These are phyloP conservation scores for Rynchops niger DNA, from an alignment of 2,113 vertebrate species.

Conservation along the genomic window DNA sequence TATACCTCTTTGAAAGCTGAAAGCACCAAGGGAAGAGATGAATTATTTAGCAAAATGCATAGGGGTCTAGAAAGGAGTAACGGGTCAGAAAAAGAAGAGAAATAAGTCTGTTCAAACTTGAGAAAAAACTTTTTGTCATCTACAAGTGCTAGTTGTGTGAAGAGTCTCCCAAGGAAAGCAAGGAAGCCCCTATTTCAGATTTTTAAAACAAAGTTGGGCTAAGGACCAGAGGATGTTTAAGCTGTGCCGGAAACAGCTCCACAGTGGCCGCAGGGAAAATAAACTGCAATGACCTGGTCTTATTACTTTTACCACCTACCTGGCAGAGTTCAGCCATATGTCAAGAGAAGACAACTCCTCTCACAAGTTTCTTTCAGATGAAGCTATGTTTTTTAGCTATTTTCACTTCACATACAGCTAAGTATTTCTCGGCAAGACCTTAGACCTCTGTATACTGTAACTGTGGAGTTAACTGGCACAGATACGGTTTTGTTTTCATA, in stretches of 20 bases:
- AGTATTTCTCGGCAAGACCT: not conserved
- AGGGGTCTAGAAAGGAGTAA: not conserved
- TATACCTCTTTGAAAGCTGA: constrained; percentile 57
- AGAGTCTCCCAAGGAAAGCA: not conserved
- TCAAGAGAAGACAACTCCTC: not conserved
- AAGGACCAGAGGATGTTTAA: not conserved
- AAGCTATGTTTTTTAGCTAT: not conserved
- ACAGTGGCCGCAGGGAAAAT: not conserved
- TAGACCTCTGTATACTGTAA: not conserved
- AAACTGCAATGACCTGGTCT: not conserved
- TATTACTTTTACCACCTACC: not conserved
- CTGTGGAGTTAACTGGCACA: not conserved
- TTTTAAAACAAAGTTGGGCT: not conserved
- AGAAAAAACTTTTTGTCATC: not conserved
- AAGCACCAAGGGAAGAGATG: not conserved
- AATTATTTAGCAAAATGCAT: constrained; percentile 24
- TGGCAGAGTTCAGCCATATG: not conserved
- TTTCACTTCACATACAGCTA: not conserved
- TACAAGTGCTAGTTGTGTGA: not conserved
- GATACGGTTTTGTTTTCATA: not conserved
- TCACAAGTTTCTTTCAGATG: not conserved
- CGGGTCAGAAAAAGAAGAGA: not conserved
- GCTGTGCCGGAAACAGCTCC: not conserved
- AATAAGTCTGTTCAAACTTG: not conserved
- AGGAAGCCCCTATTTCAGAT: not conserved